Base-by-base conservation (phyloP, 2,113 vertebrate species). In the Scomber colias region DNA sequence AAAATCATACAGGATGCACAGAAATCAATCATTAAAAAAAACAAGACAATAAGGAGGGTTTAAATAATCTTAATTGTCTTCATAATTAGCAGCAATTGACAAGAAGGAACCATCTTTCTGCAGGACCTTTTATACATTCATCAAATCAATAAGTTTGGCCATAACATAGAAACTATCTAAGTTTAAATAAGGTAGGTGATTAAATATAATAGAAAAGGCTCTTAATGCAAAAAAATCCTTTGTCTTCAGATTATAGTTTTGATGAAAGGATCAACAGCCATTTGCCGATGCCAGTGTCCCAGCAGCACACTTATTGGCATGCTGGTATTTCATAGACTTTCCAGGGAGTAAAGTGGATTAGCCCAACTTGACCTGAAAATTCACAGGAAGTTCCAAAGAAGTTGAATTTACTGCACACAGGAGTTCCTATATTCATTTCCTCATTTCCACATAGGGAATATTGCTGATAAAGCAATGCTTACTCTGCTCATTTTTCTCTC, bases 281-380 rank as follows among this genome's bases (percentile, higher is more conserved):
- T 72, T 83, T 83, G 79, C 81, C 66, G 73, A 85, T 76, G 89
- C 75, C 66, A 77, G 46, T 19, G 13, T 19, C 21, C 27, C 45
- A 50, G 82, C 81, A 56, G 30, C 62, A 17, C 72, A 64, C 85
- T 77, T 75, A 79, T 69, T 87, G 81, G 77, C 81, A 77, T 30
- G 69, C 48, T 70, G 83, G 53, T 72, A 77, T 83, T 89, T 80
- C 71, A 78, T 53, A 80, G 77, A 87, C 77, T 80, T 87, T 89
- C 31, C 53, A 77, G 35, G 66, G 64, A 86, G 72, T 27, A 72
- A 78, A 90, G 71, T 75, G 88, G 89, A 91, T 93, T 92, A 88
- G 68, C 66, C 69, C 24, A 83, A 87, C 55, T 73, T 80, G 77
- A 79, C 85, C 84, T 73, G 55, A 50, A 86, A 68, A 87, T 27